Evolutionary conservation across 2,113 vertebrate species (phyloP).

Genomic region (Takifugu flavidus): DNA sequence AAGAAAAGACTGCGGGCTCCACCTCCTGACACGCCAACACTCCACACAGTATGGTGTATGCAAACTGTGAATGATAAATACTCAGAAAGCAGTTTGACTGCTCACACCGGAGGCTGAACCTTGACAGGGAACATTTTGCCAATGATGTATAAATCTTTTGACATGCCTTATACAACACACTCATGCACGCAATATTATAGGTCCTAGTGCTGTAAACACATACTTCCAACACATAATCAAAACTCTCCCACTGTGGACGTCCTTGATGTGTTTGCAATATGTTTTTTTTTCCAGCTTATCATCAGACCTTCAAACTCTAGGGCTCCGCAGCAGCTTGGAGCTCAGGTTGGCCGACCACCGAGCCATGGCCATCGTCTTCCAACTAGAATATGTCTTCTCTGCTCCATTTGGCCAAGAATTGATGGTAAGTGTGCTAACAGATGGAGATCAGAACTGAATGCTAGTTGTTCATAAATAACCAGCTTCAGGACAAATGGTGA

Average conservation of each 20-base stretch:
- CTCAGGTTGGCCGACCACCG: constrained; percentile 82
- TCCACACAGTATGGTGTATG: constrained; percentile 48
- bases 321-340: constrained; percentile 84
- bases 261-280: neutral
- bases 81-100: constrained; percentile 36
- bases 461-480: constrained; percentile 1
- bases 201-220: too few relatives aligned
- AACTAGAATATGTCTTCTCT: constrained; percentile 88
- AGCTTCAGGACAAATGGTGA: neutral
- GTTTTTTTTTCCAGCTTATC: constrained; percentile 30
- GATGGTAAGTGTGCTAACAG: constrained; percentile 72
- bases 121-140: constrained; percentile 40
- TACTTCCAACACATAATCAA: too few relatives aligned
- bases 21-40: constrained; percentile 40
- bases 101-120: constrained; percentile 44
- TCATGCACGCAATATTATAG: too few relatives aligned
- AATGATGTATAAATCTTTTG: too few relatives aligned
- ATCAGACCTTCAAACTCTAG: constrained; percentile 61
- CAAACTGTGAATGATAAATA: constrained; percentile 63
- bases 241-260: neutral
- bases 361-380: constrained; percentile 79
- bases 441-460: too few relatives aligned
- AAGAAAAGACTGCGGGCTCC: constrained; percentile 38
- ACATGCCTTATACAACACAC: too few relatives aligned
- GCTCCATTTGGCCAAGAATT: constrained; percentile 55